Evolutionary conservation across 2,888 invertebrate species (phyloP).

Genomic region (Linnaemya vulpina): DNA sequence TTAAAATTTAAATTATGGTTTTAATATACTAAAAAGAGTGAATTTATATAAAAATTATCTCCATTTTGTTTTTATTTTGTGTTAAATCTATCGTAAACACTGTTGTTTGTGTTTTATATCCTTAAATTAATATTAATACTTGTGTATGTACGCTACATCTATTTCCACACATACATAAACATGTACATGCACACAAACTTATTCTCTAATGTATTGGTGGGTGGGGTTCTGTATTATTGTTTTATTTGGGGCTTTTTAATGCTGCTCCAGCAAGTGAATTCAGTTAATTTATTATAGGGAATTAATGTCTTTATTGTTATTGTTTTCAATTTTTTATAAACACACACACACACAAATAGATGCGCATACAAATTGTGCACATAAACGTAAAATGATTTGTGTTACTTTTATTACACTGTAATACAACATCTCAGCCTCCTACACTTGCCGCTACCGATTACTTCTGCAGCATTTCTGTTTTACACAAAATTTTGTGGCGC

Average conservation of each 20-base stretch:
- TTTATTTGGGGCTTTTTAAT: constrained; percentile 61
- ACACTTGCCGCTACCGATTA: constrained; percentile 6
- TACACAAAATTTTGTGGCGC: background rate
- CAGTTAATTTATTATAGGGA: constrained; percentile 82
- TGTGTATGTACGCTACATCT: background rate
- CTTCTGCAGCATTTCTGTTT: background rate
- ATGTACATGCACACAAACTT: background rate
- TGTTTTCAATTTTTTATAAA: constrained; percentile 68
- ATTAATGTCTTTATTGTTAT: constrained; percentile 80
- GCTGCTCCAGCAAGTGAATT: constrained; percentile 78
- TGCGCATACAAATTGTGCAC: background rate
- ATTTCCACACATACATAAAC: background rate
- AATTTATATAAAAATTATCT: no score
- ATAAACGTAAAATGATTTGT: constrained; percentile 62
- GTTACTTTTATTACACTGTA: constrained; percentile 58
- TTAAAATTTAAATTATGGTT: no score
- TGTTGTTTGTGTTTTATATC: constrained; percentile 20
- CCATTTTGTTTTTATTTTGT: no score
- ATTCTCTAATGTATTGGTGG: constrained; percentile 31
- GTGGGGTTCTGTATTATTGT: constrained; percentile 45
- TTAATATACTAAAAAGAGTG: no score
- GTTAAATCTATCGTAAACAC: background rate
- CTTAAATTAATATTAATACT: constrained; percentile 49
- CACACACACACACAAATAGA: background rate
- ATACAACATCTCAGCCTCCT: constrained; percentile 43